A percentile compares a stretch with the other conserved stretches of the same genome.
These are phyloP conservation scores for Platyrinchus mystaceus DNA, from an alignment of 2,797 vertebrate genomes.

Conservation along the genomic window DNA sequence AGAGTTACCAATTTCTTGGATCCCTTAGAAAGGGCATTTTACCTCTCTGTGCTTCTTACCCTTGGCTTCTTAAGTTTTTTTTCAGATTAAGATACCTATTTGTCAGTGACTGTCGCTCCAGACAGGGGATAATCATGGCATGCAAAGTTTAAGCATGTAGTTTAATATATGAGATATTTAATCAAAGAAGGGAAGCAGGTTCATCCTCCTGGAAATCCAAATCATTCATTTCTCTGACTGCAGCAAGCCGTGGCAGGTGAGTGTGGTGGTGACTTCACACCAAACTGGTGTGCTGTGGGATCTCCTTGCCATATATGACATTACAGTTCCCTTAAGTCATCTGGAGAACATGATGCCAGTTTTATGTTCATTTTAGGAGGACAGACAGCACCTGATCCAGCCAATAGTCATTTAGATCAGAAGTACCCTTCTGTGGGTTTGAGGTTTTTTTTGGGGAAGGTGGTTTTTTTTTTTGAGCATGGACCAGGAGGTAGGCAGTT, in stretches of 20 bases:
- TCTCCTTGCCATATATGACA: neutral
- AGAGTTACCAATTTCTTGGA: neutral
- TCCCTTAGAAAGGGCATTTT: neutral
- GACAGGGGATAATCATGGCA: neutral
- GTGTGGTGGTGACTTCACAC: neutral
- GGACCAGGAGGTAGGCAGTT: neutral
- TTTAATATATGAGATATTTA: neutral
- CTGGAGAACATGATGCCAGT: accelerated
- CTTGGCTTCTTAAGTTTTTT: neutral
- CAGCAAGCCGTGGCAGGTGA: neutral
- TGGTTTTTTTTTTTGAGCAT: neutral
- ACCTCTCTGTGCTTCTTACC: neutral
- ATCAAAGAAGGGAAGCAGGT: neutral
- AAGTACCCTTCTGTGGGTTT: neutral
- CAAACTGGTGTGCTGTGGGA: neutral
- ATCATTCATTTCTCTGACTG: neutral
- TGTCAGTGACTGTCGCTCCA: neutral
- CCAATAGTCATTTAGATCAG: neutral
- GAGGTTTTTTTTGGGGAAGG: accelerated
- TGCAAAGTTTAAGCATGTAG: neutral
- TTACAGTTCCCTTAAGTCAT: neutral
- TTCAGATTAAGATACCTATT: neutral
- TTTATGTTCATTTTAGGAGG: neutral
- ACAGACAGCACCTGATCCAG: neutral
- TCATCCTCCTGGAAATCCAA: neutral